Conservation (phyloP, 2,888 invertebrate genomes). For the Drosophila paramelanica region DNA sequence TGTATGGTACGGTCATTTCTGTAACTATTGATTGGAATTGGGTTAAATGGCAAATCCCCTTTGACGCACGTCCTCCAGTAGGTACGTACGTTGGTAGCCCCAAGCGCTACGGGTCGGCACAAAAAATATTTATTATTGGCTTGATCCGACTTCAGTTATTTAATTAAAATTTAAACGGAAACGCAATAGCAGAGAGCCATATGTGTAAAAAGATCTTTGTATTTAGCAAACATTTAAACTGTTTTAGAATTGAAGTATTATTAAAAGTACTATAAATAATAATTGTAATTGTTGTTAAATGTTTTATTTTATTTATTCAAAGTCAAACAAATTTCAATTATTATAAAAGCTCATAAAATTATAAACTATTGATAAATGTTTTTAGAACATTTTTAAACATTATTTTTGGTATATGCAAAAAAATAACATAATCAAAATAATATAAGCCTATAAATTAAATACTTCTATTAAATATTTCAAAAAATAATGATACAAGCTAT, state of each 20-base stretch:
- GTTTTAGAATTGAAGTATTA: neutral
- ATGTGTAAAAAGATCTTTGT: neutral
- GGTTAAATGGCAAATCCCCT: conserved; percentile 60
- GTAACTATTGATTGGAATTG: conserved; percentile 76
- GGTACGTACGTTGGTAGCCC: conserved; percentile 8
- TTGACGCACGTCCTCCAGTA: conserved; percentile 59
- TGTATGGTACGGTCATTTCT: conserved; percentile 24
- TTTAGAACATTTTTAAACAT: too few species aligned
- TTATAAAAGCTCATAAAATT: too few species aligned
- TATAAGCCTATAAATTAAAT: too few species aligned
- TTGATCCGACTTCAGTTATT: conserved; percentile 26
- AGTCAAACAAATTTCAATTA: too few species aligned
- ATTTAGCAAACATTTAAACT: neutral
- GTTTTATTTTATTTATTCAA: too few species aligned
- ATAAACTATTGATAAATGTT: too few species aligned
- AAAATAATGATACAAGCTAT: too few species aligned
- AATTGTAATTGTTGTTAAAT: too few species aligned
- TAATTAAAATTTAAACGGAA: conserved; percentile 17
- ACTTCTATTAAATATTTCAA: too few species aligned
- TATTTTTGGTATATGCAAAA: too few species aligned
- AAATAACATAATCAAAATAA: too few species aligned
- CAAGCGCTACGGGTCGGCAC: conserved; percentile 27
- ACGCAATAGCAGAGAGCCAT: neutral
- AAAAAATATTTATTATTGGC: conserved; percentile 27
- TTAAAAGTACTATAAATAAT: neutral